Percentiles rank a stretch among this genome's conserved stretches.
These are phyloP conservation scores for Coracopsis vasa DNA, from an alignment of 2,113 vertebrate genomes.

Conservation along the genomic window DNA sequence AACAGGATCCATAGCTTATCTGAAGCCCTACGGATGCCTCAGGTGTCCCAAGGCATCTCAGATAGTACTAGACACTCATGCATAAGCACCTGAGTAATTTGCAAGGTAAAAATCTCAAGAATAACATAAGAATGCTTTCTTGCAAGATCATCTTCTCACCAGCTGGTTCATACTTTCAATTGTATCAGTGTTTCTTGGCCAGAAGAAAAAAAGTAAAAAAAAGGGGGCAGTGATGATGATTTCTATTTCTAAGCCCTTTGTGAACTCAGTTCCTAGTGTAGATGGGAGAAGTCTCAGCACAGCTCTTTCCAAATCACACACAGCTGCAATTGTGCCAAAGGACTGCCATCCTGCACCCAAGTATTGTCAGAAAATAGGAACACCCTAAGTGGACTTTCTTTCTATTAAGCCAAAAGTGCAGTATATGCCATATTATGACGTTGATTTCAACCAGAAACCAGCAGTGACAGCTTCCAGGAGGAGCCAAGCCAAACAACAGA, in stretches of 20 bases:
- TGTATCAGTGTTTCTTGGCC: background rate
- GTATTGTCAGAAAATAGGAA: background rate
- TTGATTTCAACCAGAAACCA: background rate
- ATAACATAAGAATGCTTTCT: background rate
- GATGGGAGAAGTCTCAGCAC: background rate
- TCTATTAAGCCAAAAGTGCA: background rate
- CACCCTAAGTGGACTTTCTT: background rate
- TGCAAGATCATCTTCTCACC: background rate
- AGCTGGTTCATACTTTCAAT: background rate
- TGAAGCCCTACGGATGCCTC: background rate
- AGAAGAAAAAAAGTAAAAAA: rapidly evolving
- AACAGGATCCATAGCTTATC: background rate
- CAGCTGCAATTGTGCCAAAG: background rate
- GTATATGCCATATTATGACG: background rate
- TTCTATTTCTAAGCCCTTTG: background rate
- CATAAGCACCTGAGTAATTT: background rate
- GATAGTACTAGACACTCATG: background rate
- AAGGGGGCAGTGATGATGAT: background rate
- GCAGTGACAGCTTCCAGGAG: background rate
- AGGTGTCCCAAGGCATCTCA: background rate
- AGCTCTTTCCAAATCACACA: background rate
- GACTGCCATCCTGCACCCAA: background rate
- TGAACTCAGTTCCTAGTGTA: background rate
- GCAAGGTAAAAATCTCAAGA: background rate
- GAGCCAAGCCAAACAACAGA: background rate